Evolutionary conservation across 2,113 vertebrate species (phyloP), one percentile per base, ranked within the genome.

Genomic region (Odontesthes bonariensis): DNA sequence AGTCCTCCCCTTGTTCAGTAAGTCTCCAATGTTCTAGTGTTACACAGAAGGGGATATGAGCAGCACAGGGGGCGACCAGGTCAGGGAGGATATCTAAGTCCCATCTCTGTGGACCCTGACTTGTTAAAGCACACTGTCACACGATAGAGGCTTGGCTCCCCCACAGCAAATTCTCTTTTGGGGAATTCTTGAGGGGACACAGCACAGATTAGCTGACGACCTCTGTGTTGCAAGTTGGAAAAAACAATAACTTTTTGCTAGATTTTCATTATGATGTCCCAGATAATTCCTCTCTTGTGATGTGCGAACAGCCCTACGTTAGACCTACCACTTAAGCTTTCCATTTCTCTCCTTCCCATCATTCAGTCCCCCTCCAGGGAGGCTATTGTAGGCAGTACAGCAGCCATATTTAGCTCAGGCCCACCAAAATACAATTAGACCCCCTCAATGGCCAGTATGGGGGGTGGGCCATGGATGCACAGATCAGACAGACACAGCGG

Each of bases 391-490:
- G 86, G 81, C 77, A 90, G 92, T 93, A 94, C 91, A 94, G 92
- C 86, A 73, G 85, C 84, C 87, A 88, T 47, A 74, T 94, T 95
- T 94, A 92, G 87, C 88, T 92, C 88, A n/a, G 81, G 75, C 86
- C 77, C 88, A 91, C 85, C 94, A 75, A 94, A 94, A 94, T 92
- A 90, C 94, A 94, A 94, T 94, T 92, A 94, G 93, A 93, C 91
- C 82, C 88, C 85, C 88, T 89, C 86, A 77, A 38, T 83, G 87
- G 89, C 77, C 90, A 83, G 38, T 47, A 10, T 31, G 55, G 31
- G 55, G 17, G 49, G 49, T 55, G 33, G 63, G 32, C n/a, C 1
- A 46, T n/a, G 46, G 32, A 51, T 11, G 14, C 47, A 20, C 63
- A 49, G 16, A 63, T 57, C 32, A 82, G 90, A 91, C 65, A 59